These are phyloP conservation scores for Numenius phaeopus DNA, from an alignment of 2,797 vertebrate species.

Conservation along the genomic window DNA sequence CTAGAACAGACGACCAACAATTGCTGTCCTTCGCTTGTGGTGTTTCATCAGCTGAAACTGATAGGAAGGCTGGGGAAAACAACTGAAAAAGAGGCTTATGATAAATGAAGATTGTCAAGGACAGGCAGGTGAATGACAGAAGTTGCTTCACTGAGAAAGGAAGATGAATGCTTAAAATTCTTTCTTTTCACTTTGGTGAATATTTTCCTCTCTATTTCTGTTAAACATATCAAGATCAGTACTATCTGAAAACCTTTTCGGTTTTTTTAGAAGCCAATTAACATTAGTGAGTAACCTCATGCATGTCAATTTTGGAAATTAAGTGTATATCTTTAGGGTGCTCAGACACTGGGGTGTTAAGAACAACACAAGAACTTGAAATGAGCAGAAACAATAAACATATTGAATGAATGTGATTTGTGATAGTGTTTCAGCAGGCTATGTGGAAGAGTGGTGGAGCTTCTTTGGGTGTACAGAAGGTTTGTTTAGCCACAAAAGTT, in stretches of 20 bases:
- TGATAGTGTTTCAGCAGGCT: neutral
- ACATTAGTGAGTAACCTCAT: neutral
- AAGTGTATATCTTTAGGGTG: neutral
- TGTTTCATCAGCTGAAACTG: neutral
- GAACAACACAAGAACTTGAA: neutral
- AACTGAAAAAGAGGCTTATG: neutral
- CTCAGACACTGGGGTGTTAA: neutral
- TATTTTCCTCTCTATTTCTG: neutral
- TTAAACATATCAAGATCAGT: neutral
- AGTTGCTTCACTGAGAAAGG: neutral
- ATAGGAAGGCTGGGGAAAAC: neutral
- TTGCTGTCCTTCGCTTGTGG: neutral
- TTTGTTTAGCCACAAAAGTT: neutral
- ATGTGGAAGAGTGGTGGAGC: neutral
- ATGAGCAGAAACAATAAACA: neutral
- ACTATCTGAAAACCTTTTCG: neutral
- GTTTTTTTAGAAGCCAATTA: neutral
- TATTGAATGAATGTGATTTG: neutral
- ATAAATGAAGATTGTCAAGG: slow-evolving; percentile 10
- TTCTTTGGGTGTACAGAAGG: neutral
- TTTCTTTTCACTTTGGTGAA: neutral
- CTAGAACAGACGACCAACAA: neutral
- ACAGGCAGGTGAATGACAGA: neutral
- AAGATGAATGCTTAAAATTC: neutral
- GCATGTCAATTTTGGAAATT: neutral